Conservation (phyloP, 2,888 invertebrate genomes). For the Limnephilus lunatus region DNA sequence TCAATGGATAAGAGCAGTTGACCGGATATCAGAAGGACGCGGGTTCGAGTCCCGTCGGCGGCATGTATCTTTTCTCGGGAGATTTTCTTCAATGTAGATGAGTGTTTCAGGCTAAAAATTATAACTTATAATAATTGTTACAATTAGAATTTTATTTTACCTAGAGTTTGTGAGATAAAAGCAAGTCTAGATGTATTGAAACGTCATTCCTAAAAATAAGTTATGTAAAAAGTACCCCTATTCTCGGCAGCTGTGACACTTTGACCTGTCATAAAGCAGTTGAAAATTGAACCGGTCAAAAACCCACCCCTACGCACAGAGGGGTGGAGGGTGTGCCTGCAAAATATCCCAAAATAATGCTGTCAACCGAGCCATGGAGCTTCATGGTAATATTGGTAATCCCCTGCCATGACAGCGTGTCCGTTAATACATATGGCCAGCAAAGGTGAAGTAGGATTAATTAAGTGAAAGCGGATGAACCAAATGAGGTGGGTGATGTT, state of each 20-base stretch:
- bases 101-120: too few relatives aligned
- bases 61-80: too few relatives aligned
- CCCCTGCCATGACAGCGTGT: constrained; percentile 13
- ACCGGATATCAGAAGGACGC: too few relatives aligned
- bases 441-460: constrained; percentile 37
- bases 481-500: background rate
- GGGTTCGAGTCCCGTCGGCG: too few relatives aligned
- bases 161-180: too few relatives aligned
- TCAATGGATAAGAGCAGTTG: too few relatives aligned
- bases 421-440: constrained; percentile 16
- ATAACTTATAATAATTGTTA: too few relatives aligned
- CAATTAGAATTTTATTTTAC: too few relatives aligned
- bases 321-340: background rate
- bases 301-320: constrained; percentile 16
- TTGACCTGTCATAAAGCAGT: constrained; percentile 37
- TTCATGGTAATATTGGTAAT: background rate
- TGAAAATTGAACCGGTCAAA: constrained; percentile 29
- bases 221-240: background rate
- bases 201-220: background rate
- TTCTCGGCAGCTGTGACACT: constrained; percentile 33
- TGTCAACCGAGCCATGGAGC: constrained; percentile 7
- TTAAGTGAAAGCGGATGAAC: background rate
- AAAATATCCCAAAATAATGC: constrained; percentile 2
- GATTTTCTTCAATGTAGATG: too few relatives aligned
- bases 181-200: too few relatives aligned